These are phyloP conservation scores for Clamator glandarius DNA, from an alignment of 2,797 vertebrate genomes.

Conservation along the genomic window DNA sequence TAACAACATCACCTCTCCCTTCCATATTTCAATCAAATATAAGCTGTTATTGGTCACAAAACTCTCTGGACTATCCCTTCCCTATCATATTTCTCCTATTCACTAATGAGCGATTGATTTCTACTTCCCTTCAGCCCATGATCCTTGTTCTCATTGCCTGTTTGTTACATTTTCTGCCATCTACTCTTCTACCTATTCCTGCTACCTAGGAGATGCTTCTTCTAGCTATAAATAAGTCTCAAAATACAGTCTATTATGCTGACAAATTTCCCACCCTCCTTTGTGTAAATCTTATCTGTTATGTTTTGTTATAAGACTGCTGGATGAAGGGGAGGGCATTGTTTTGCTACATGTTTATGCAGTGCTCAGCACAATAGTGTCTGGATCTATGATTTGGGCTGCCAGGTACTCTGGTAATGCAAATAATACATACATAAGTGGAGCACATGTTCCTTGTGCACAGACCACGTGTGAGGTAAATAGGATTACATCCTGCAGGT, in stretches of 20 bases:
- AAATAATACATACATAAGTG: slow-evolving; percentile 18
- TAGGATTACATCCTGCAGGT: slow-evolving; percentile 70
- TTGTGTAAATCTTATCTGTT: not conserved
- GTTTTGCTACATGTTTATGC: not conserved
- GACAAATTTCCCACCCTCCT: not conserved
- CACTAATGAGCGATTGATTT: not conserved
- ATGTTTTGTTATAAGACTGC: not conserved
- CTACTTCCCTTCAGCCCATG: not conserved
- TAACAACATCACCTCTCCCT: not conserved
- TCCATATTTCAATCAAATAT: not conserved
- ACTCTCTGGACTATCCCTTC: not conserved
- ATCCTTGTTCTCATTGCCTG: not conserved
- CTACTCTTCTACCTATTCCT: not conserved
- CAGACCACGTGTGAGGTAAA: slow-evolving; percentile 66
- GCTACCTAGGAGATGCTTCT: not conserved
- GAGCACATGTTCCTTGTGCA: slow-evolving; percentile 43
- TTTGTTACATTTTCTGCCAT: not conserved
- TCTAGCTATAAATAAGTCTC: not conserved
- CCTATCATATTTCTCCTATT: not conserved
- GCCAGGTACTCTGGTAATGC: not conserved
- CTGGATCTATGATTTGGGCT: not conserved
- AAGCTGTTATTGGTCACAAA: not conserved
- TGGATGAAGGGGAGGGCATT: not conserved
- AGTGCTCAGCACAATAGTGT: not conserved
- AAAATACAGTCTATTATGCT: not conserved